These are phyloP conservation scores for Octodonta nipae DNA, from an alignment of 2,888 invertebrate species.

Conservation along the genomic window DNA sequence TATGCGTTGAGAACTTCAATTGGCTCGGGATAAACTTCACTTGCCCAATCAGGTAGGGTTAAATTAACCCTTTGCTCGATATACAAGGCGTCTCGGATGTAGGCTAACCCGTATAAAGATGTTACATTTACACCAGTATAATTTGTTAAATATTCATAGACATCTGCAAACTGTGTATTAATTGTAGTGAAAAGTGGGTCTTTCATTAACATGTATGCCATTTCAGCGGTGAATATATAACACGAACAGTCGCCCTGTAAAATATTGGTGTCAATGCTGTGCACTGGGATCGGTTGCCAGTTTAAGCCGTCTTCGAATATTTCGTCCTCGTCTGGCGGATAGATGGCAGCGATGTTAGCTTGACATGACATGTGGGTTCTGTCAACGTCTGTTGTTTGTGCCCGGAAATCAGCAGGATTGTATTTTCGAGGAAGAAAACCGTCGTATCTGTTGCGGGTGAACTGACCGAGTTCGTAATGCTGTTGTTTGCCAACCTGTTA, in stretches of 20 bases:
- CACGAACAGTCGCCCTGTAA: slow-evolving; percentile 1
- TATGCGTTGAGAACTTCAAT: slow-evolving; percentile 3
- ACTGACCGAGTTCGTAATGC: slow-evolving; percentile 57
- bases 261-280: slow-evolving; percentile 42
- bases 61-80: slow-evolving; percentile 7
- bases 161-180: slow-evolving; percentile 36
- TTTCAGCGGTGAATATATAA: slow-evolving; percentile 2
- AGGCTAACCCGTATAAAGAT: background rate
- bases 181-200: slow-evolving; percentile 31
- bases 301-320: slow-evolving; percentile 43
- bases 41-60: slow-evolving; percentile 9
- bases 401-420: slow-evolving; percentile 38
- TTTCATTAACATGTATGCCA: slow-evolving; percentile 1
- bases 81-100: slow-evolving; percentile 7
- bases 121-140: slow-evolving; percentile 5
- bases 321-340: slow-evolving; percentile 43
- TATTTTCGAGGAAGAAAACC: slow-evolving; percentile 41
- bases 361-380: slow-evolving; percentile 75
- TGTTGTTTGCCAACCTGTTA: slow-evolving; percentile 47
- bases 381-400: slow-evolving; percentile 65
- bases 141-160: slow-evolving; percentile 31
- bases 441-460: slow-evolving; percentile 53
- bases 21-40: slow-evolving; percentile 9
- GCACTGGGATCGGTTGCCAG: slow-evolving; percentile 65
- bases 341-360: slow-evolving; percentile 59